Percentiles rank a stretch among this genome's conserved stretches.
Conservation (phyloP, 2,888 invertebrate genomes). For the Conus canariensis region DNA sequence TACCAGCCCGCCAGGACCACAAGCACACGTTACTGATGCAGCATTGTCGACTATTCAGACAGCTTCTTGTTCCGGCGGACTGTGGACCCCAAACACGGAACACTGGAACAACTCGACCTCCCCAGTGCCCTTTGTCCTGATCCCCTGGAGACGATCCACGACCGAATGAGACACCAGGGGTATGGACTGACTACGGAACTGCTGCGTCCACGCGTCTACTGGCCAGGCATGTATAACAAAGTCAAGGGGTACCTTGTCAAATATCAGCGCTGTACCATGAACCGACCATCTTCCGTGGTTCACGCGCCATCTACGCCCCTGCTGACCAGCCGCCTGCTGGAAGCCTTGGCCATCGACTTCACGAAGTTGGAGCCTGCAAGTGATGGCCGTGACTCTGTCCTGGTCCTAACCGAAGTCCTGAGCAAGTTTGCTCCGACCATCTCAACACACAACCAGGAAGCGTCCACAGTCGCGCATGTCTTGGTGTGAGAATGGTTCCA, state of each 20-base stretch:
- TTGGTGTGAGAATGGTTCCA: constrained; percentile 54
- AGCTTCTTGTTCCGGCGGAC: background rate
- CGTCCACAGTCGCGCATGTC: constrained; percentile 51
- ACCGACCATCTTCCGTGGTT: background rate
- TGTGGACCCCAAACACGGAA: background rate
- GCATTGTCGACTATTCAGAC: background rate
- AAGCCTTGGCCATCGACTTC: constrained; percentile 59
- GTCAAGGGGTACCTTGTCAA: constrained; percentile 40
- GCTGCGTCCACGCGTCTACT: constrained; percentile 49
- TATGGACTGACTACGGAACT: constrained; percentile 50
- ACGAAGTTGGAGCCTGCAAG: constrained; percentile 49
- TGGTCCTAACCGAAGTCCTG: constrained; percentile 60
- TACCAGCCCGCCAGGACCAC: background rate
- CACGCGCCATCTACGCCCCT: constrained; percentile 39
- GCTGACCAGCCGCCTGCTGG: constrained; percentile 50
- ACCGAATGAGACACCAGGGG: constrained; percentile 51
- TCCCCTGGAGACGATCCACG: constrained; percentile 42
- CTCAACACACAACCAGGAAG: constrained; percentile 54
- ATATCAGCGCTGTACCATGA: background rate
- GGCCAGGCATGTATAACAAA: constrained; percentile 53
- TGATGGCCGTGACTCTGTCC: constrained; percentile 53
- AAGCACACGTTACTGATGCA: background rate
- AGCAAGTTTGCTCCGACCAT: constrained; percentile 56
- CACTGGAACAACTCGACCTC: constrained; percentile 15
- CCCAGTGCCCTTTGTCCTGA: background rate